These are phyloP conservation scores for Pediacus dermestoides DNA, from an alignment of 2,888 invertebrate genomes.

Conservation along the genomic window DNA sequence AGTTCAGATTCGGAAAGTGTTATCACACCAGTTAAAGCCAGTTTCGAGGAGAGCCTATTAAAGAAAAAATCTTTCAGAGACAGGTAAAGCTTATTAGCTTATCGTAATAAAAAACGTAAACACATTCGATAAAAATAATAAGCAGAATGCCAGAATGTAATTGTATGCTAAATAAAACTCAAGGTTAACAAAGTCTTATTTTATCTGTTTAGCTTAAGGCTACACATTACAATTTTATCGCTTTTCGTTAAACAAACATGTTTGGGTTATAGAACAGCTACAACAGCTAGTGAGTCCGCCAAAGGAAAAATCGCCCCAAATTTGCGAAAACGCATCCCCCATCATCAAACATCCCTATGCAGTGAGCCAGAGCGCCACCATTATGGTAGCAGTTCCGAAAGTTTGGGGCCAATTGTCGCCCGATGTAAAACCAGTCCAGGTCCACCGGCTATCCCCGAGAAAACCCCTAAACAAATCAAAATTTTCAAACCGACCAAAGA, in stretches of 20 bases:
- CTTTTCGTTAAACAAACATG: conserved; percentile 10
- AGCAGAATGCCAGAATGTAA: too few relatives aligned
- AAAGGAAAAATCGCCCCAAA: conserved; percentile 32
- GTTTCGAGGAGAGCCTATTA: conserved; percentile 36
- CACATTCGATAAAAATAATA: too few relatives aligned
- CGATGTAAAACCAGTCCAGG: conserved; percentile 40
- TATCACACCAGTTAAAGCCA: conserved; percentile 61
- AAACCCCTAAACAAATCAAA: conserved; percentile 55
- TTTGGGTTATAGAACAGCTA: conserved; percentile 38
- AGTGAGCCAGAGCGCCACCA: conserved; percentile 60
- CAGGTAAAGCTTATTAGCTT: conserved; percentile 50
- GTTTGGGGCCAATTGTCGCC: conserved; percentile 51
- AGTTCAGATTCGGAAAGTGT: conserved; percentile 75
- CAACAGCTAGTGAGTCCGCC: conserved; percentile 55
- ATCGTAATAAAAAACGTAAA: too few relatives aligned
- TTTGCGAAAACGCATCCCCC: conserved; percentile 45
- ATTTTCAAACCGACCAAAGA: conserved; percentile 60
- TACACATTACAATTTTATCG: conserved; percentile 3
- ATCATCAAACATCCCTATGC: conserved; percentile 51
- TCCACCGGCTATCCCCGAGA: conserved; percentile 54
- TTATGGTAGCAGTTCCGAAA: conserved; percentile 75
- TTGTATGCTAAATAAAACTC: neutral
- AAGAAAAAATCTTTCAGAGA: conserved; percentile 53
- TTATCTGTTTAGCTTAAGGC: neutral
- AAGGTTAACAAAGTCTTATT: neutral